Conservation (phyloP, 2,113 vertebrate species). For the Megaptera novaeangliae region DNA sequence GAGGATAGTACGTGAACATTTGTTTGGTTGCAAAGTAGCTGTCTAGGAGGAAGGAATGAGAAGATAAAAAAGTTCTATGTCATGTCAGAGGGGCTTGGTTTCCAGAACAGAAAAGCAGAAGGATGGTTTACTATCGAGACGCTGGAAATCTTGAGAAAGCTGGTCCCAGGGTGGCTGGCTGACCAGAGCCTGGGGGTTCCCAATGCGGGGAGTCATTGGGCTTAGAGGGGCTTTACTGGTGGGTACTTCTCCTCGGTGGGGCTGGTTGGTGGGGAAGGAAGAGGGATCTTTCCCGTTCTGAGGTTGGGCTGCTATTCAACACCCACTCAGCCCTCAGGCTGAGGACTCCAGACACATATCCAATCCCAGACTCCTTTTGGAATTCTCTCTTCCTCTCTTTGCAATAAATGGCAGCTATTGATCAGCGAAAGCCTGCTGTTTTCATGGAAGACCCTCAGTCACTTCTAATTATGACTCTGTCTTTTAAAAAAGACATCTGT, state of each 20-base stretch:
- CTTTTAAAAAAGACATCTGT: too few species aligned
- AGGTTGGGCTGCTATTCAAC: background rate
- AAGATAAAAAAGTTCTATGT: background rate
- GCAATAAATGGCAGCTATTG: background rate
- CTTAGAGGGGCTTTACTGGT: background rate
- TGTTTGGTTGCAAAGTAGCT: background rate
- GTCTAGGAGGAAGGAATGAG: background rate
- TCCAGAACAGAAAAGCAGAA: background rate
- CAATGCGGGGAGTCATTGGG: too few species aligned
- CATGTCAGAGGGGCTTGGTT: background rate
- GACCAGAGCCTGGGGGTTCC: background rate
- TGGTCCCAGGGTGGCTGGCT: background rate
- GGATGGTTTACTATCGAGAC: background rate
- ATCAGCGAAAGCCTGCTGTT: background rate
- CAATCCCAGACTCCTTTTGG: rapidly evolving
- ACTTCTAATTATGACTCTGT: background rate
- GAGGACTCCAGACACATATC: too few species aligned
- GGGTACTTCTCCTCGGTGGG: too few species aligned
- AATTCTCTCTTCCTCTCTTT: background rate
- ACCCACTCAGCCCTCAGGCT: background rate
- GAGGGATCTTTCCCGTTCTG: background rate
- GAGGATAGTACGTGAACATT: background rate
- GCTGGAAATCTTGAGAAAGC: background rate
- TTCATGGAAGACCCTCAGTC: background rate
- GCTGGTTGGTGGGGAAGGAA: background rate